Percentiles rank a stretch among this genome's conserved stretches.
Conservation (phyloP, 2,888 invertebrate species). For the Saturnia pavonia region DNA sequence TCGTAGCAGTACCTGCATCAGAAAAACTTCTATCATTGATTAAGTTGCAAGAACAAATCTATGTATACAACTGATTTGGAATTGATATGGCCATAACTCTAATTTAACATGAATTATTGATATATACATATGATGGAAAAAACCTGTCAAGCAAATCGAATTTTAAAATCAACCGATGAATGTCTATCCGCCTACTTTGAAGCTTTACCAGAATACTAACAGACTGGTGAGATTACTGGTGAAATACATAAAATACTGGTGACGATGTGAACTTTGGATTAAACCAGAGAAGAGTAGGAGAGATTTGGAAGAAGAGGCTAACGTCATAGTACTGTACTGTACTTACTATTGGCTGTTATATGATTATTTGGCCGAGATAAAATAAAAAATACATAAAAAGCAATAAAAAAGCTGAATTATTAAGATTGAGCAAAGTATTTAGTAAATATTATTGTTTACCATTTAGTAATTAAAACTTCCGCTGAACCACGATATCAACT, state of each 20-base stretch:
- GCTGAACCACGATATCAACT: not conserved
- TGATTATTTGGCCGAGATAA: not conserved
- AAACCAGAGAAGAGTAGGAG: too few relatives aligned
- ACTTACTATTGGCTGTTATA: too few relatives aligned
- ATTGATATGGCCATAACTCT: not conserved
- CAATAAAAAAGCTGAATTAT: not conserved
- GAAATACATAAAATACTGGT: too few relatives aligned
- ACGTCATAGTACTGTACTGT: too few relatives aligned
- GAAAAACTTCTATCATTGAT: not conserved
- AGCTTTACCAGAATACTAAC: too few relatives aligned
- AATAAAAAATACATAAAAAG: too few relatives aligned
- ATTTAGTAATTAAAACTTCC: not conserved
- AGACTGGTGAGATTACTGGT: too few relatives aligned
- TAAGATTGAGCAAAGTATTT: not conserved
- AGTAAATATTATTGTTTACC: conserved; percentile 5
- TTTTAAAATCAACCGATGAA: not conserved
- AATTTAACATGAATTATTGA: not conserved
- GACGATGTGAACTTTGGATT: too few relatives aligned
- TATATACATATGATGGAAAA: not conserved
- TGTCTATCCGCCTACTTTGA: not conserved
- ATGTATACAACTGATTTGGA: not conserved
- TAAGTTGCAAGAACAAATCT: not conserved
- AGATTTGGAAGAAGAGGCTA: too few relatives aligned
- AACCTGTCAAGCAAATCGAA: not conserved
- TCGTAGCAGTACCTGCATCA: not conserved